Base-by-base conservation (phyloP, 1,140 invertebrate species). In the Drosophila bocki region DNA sequence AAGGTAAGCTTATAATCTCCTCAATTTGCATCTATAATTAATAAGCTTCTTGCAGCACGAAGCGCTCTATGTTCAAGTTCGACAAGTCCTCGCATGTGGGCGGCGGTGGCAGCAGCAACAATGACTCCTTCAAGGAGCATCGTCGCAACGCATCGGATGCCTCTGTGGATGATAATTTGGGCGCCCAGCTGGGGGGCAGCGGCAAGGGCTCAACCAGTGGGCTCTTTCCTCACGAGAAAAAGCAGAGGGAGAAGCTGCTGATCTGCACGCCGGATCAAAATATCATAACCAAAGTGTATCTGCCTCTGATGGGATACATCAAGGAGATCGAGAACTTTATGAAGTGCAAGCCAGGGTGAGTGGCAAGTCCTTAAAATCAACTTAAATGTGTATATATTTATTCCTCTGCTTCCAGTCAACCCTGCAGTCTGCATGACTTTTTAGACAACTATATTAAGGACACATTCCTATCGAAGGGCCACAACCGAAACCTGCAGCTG, bases 211-310 rank as follows among this genome's bases (percentile, higher is more conserved):
- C 86, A 0, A 59, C 74, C n/a, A 69, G 62, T 50, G 83, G 82
- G 0, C 22, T 88, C 1, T 70, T 90, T 35, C 82, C 80, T 1
- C 76, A 90, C 33, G 78, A 87, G 17, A 91, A 91, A 62, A 91
- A 91, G 17, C 80, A 91, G 54, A 91, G 93, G 22, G 94, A 94
- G 48, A 95, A 95, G 72, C 75, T 94, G 37, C 91, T 96, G 39
- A 95, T 97, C 7, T 97, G 96, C 80, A 94, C 95, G 78, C 95
- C 96, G 13, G 95, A 96, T 92, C 95, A 96, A 35, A 95, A 95
- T 88, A 96, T 97, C 86, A 96, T 97, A 44, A 96, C 95, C 70
- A 94, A 95, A 33, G 95, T 98, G 47, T 97, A 96, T 93, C 95
- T 95, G 68, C 95, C 96, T 11, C 93, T 97, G 53, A 95, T 95